phyloP scores from a whole-genome alignment of 2,888 invertebrate species.

The Cheiracanthium punctorium region DNA sequence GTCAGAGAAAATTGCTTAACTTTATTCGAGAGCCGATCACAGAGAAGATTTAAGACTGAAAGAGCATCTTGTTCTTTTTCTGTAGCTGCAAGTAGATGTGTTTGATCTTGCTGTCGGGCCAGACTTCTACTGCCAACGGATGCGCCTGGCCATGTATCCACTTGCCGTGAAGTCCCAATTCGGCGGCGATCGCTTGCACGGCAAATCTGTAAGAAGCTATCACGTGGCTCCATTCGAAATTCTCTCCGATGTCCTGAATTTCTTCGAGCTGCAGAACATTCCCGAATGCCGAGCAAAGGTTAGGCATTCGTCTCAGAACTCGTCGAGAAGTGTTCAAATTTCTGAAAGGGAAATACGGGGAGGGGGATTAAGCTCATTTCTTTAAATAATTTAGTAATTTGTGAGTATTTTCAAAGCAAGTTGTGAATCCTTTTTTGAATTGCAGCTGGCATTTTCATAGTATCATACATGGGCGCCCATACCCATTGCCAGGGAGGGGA shows the following conservation, averaged over 20 bases:
- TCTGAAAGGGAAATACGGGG: neutral
- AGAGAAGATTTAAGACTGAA: too few species aligned
- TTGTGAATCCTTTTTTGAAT: too few species aligned
- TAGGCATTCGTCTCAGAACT: neutral
- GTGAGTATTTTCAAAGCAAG: too few species aligned
- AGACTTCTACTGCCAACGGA: slow-evolving; percentile 12
- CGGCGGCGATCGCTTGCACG: slow-evolving; percentile 13
- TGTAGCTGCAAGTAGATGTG: neutral
- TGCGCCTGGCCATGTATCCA: neutral
- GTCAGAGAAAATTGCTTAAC: too few species aligned
- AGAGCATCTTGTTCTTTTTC: slow-evolving; percentile 28
- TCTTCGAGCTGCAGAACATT: neutral
- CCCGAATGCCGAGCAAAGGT: neutral
- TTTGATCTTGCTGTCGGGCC: neutral
- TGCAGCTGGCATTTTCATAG: too few species aligned
- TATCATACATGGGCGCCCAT: too few species aligned
- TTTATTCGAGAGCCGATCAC: too few species aligned
- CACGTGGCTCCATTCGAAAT: slow-evolving; percentile 19
- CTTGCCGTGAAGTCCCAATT: slow-evolving; percentile 20
- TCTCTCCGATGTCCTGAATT: neutral
- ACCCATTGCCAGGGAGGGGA: too few species aligned
- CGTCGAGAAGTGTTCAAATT: neutral
- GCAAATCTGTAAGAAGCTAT: neutral
- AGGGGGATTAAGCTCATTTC: too few species aligned
- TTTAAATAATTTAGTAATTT: too few species aligned